Percentiles rank a stretch among this genome's conserved stretches.
These are phyloP conservation scores for Elgaria multicarinata DNA, from an alignment of 2,113 vertebrate species.

Conservation along the genomic window DNA sequence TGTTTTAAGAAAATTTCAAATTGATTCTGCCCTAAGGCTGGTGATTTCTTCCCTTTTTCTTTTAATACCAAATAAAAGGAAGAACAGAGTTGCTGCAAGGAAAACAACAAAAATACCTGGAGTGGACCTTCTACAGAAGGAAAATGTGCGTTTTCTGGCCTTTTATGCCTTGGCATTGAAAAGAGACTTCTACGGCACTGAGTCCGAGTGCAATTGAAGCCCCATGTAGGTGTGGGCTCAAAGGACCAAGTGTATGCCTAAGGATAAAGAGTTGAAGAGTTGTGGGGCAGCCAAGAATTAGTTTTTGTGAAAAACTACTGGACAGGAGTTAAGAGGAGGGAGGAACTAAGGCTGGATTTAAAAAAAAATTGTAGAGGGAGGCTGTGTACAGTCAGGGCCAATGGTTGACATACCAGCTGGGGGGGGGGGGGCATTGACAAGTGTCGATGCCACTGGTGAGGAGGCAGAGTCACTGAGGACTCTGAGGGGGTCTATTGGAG, in stretches of 20 bases:
- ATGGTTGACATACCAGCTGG: too few relatives aligned
- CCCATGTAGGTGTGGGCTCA: not conserved
- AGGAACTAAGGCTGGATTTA: too few relatives aligned
- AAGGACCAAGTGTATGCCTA: not conserved
- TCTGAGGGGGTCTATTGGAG: not conserved
- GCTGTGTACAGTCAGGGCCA: too few relatives aligned
- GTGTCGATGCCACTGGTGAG: not conserved
- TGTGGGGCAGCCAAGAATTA: not conserved
- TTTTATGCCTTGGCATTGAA: not conserved
- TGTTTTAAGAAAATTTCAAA: too few relatives aligned
- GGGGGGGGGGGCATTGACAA: too few relatives aligned
- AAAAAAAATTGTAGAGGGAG: too few relatives aligned
- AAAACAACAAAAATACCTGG: not conserved
- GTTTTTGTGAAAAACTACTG: not conserved
- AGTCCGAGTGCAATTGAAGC: not conserved
- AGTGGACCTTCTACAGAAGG: not conserved
- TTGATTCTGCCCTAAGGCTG: too few relatives aligned
- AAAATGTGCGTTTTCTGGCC: not conserved
- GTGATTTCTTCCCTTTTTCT: too few relatives aligned
- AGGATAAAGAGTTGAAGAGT: not conserved
- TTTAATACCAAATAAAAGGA: not conserved
- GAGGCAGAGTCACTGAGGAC: not conserved
- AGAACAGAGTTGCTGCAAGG: not conserved
- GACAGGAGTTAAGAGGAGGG: not conserved
- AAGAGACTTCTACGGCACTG: not conserved